Conservation (phyloP, 2,888 invertebrate species). For the Hipparchia semele region DNA sequence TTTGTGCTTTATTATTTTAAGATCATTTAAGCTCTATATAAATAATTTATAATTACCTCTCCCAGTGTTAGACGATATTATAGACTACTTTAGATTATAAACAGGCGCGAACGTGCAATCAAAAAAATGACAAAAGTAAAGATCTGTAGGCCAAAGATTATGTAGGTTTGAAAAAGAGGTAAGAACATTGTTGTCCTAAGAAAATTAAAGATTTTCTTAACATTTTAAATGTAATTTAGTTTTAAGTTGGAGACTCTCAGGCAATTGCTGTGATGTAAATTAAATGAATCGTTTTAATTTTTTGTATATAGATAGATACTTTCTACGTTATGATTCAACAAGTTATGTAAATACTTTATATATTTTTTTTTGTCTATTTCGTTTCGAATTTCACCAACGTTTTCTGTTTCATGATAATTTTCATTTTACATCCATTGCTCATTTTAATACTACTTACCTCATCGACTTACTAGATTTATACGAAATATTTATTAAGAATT, state of each 20-base stretch:
- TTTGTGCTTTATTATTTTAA: constrained; percentile 26
- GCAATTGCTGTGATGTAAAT: constrained; percentile 80
- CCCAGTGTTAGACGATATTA: constrained; percentile 47
- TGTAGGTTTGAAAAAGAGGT: constrained; percentile 48
- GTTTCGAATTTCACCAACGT: constrained; percentile 24
- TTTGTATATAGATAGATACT: constrained; percentile 51
- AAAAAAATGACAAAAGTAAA: constrained; percentile 60
- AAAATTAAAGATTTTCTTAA: constrained; percentile 32
- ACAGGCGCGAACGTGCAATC: constrained; percentile 66
- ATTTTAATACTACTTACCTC: constrained; percentile 14
- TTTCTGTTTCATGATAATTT: constrained; percentile 2
- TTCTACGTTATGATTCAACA: constrained; percentile 35
- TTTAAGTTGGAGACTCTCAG: constrained; percentile 77
- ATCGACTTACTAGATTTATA: not conserved
- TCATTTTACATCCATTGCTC: constrained; percentile 5
- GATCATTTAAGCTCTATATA: constrained; percentile 22
- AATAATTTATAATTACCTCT: constrained; percentile 44
- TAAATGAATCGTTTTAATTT: constrained; percentile 51
- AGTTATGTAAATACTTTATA: constrained; percentile 25
- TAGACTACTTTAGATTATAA: constrained; percentile 41
- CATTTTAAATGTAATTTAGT: constrained; percentile 46
- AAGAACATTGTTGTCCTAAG: constrained; percentile 46
- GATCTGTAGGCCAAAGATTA: constrained; percentile 82
- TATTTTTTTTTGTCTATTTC: not conserved
- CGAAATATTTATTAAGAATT: constrained; percentile 5